Evolutionary conservation across 1,140 invertebrate species (phyloP).

Genomic region (Atta texana): DNA sequence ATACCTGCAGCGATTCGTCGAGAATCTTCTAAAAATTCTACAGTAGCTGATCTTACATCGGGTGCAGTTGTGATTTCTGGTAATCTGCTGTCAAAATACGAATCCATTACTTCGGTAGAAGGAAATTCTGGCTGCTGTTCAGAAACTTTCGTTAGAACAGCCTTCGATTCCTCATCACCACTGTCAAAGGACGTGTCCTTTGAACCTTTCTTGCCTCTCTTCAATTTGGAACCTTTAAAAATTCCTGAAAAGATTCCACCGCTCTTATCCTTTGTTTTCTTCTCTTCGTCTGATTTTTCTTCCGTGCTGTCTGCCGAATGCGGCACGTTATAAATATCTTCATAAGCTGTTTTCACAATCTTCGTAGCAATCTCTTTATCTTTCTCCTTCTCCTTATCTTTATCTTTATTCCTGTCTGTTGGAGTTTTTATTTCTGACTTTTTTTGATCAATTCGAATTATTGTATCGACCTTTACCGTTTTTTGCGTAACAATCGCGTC

Average conservation of each 20-base stretch:
- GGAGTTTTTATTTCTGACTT: slow-evolving; percentile 24
- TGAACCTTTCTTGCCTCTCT: slow-evolving; percentile 81
- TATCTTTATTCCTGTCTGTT: slow-evolving; percentile 18
- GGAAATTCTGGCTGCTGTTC: slow-evolving; percentile 14
- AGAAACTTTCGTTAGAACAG: neutral
- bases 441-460: slow-evolving; percentile 48
- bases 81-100: neutral
- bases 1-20: slow-evolving; percentile 60
- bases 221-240: slow-evolving; percentile 82
- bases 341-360: slow-evolving; percentile 70
- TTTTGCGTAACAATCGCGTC: neutral
- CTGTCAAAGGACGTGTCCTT: slow-evolving; percentile 81
- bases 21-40: slow-evolving; percentile 74
- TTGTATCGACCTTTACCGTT: slow-evolving; percentile 8
- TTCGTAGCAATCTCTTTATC: slow-evolving; percentile 36
- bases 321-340: slow-evolving; percentile 78
- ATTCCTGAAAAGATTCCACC: slow-evolving; percentile 81
- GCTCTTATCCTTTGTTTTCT: slow-evolving; percentile 82
- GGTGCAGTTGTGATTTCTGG: neutral
- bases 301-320: slow-evolving; percentile 70
- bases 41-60: slow-evolving; percentile 64
- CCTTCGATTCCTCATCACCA: slow-evolving; percentile 77
- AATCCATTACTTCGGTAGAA: slow-evolving; percentile 8
- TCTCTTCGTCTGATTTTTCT: slow-evolving; percentile 79
- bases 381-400: slow-evolving; percentile 52